A percentile compares a stretch with the other conserved stretches of the same genome.
Conservation (phyloP, 2,888 invertebrate species). For the Frankliniella fusca region DNA sequence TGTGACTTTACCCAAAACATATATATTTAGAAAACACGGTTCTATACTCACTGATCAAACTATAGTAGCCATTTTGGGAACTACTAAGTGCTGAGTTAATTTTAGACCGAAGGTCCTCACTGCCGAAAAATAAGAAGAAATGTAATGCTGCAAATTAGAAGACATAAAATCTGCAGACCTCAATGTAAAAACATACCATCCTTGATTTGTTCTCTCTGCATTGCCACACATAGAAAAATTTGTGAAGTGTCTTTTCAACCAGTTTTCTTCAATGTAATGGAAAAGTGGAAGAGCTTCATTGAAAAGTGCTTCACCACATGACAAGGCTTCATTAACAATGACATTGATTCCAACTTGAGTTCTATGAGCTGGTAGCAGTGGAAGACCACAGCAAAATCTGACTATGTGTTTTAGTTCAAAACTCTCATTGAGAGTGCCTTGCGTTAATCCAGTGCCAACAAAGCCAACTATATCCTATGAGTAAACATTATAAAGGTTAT, state of each 20-base stretch:
- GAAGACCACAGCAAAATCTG: background rate
- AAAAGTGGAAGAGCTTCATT: background rate
- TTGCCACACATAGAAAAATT: background rate
- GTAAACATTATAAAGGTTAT: too few relatives aligned
- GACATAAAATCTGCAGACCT: too few relatives aligned
- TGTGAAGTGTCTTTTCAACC: background rate
- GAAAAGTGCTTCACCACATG: background rate
- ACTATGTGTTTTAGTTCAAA: background rate
- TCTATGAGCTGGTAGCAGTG: background rate
- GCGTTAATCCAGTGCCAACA: too few relatives aligned
- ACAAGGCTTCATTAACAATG: background rate
- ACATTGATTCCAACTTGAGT: background rate
- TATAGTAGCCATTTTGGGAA: background rate
- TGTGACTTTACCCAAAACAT: too few relatives aligned
- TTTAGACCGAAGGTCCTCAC: background rate
- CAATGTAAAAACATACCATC: background rate
- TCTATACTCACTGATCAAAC: background rate
- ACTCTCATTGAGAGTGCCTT: too few relatives aligned
- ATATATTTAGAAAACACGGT: too few relatives aligned
- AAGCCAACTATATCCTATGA: too few relatives aligned
- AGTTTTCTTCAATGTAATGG: background rate
- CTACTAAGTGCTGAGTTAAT: background rate
- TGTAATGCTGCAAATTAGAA: too few relatives aligned
- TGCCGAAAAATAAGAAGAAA: background rate
- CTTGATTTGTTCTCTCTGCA: background rate